Percentiles rank a stretch among this genome's conserved stretches.
These are phyloP conservation scores for Aplodontia rufa DNA, from an alignment of 2,113 vertebrate genomes.

Conservation along the genomic window DNA sequence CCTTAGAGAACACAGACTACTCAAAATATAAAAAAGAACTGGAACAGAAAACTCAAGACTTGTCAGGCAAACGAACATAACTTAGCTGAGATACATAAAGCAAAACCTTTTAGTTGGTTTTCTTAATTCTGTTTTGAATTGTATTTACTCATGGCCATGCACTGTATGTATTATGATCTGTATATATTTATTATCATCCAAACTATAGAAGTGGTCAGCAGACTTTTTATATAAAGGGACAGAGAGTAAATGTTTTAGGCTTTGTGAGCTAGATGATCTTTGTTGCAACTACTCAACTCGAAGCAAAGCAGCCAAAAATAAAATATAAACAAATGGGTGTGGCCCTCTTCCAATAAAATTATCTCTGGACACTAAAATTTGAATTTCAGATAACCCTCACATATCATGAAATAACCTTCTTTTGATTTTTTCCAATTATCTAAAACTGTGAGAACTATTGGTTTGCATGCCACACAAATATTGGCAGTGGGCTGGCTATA, in stretches of 20 bases:
- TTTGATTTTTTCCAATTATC: not conserved
- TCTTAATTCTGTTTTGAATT: slow-evolving; percentile 4
- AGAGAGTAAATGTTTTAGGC: not conserved
- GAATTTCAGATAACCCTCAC: slow-evolving; percentile 27
- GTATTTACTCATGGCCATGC: not conserved
- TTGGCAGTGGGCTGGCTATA: not conserved
- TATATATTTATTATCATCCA: not conserved
- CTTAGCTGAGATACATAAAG: slow-evolving; percentile 5
- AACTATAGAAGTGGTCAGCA: not conserved
- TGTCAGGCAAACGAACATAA: slow-evolving; percentile 25
- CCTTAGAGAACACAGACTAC: slow-evolving; percentile 18
- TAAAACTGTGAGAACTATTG: slow-evolving; percentile 27
- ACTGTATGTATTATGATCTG: not conserved
- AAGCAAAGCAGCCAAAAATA: not conserved
- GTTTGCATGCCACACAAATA: not conserved
- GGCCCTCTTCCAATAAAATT: not conserved
- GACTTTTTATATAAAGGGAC: not conserved
- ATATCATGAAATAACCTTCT: not conserved
- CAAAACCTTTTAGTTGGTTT: not conserved
- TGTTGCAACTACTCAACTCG: not conserved
- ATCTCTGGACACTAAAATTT: slow-evolving; percentile 5
- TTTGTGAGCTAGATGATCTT: not conserved
- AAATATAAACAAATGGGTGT: not conserved
- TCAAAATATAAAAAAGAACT: not conserved
- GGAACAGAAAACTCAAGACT: slow-evolving; percentile 10